Conservation (phyloP, 2,113 vertebrate species). For the Phrynocephalus versicolor region DNA sequence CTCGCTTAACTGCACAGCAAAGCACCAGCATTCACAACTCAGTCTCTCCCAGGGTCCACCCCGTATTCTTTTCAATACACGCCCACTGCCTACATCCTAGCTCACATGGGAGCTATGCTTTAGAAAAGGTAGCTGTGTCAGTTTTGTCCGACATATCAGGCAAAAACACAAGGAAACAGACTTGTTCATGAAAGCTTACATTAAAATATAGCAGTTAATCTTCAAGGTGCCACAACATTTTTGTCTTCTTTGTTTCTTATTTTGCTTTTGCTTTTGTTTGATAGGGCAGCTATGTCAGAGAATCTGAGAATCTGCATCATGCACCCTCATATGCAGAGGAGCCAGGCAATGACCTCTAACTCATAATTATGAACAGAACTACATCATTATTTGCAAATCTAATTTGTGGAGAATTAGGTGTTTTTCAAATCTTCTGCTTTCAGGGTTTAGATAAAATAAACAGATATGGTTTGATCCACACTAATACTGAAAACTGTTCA, state of each 20-base stretch:
- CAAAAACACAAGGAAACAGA: too few species aligned
- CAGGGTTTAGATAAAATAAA: too few species aligned
- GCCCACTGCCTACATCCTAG: background rate
- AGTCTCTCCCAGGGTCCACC: background rate
- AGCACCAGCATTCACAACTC: background rate
- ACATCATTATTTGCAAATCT: background rate
- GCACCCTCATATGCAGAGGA: background rate
- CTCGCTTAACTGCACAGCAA: background rate
- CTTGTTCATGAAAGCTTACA: too few species aligned
- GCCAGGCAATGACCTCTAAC: background rate
- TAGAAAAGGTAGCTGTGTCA: too few species aligned
- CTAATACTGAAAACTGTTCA: background rate
- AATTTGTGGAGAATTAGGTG: background rate
- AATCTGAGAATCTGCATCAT: background rate
- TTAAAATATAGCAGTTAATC: too few species aligned
- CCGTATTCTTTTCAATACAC: background rate
- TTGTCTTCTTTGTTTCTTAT: too few species aligned
- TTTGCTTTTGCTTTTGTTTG: too few species aligned
- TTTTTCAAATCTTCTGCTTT: too few species aligned
- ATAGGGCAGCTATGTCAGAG: too few species aligned
- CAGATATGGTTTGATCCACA: background rate
- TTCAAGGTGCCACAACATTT: too few species aligned
- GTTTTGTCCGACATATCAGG: too few species aligned
- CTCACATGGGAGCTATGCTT: background rate
- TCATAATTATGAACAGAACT: background rate